Evolutionary conservation across 1,140 invertebrate genomes (phyloP).

Genomic region (Glomeris maerens): DNA sequence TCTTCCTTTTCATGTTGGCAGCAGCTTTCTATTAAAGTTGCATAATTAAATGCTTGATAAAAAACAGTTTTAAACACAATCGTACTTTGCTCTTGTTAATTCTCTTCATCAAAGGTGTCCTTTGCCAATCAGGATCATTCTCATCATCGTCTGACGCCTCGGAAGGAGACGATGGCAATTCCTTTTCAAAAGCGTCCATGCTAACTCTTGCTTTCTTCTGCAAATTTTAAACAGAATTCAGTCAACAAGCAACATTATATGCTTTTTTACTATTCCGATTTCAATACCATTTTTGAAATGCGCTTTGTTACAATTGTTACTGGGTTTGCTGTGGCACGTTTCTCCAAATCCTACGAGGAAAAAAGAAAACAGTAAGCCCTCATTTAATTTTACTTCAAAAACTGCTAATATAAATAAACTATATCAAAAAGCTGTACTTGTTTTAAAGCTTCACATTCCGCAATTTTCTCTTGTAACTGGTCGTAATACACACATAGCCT

Average conservation of each 20-base stretch:
- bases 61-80: conserved; percentile 1
- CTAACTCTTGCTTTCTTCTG: background rate
- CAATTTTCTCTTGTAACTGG: conserved; percentile 21
- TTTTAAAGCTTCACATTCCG: conserved; percentile 24
- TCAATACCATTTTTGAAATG: background rate
- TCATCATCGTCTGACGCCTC: background rate
- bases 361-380: background rate
- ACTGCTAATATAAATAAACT: background rate
- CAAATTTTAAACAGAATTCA: background rate
- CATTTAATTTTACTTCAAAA: too few relatives aligned
- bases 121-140: conserved; percentile 21
- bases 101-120: conserved; percentile 19
- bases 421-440: conserved; percentile 21
- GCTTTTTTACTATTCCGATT: background rate
- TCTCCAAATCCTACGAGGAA: background rate
- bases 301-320: background rate
- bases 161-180: too few relatives aligned
- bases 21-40: too few relatives aligned
- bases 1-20: background rate
- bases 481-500: conserved; percentile 19
- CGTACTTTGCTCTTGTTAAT: conserved; percentile 14
- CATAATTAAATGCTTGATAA: too few relatives aligned
- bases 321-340: background rate
- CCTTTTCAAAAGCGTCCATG: too few relatives aligned
- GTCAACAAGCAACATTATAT: background rate